Conservation (phyloP, 1,140 invertebrate species). For the Drosophila punjabiensis region DNA sequence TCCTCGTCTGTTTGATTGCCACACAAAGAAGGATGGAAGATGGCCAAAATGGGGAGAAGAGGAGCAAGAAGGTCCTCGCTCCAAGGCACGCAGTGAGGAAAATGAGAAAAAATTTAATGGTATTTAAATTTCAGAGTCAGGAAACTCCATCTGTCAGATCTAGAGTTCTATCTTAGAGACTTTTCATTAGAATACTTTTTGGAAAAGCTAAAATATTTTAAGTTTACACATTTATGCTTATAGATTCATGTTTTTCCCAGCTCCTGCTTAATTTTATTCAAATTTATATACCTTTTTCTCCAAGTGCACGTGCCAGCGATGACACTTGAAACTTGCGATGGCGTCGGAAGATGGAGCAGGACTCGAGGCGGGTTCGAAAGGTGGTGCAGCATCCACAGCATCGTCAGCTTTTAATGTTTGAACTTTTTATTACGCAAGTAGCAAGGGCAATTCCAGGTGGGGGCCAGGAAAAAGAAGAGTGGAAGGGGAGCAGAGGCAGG, state of each 20-base stretch:
- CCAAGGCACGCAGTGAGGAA: slow-evolving; percentile 32
- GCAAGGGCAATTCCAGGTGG: slow-evolving; percentile 27
- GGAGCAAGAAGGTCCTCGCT: slow-evolving; percentile 29
- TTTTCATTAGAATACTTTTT: too few relatives aligned
- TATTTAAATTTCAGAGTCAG: neutral
- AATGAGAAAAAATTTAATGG: neutral
- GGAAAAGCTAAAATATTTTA: too few relatives aligned
- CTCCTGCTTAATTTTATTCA: neutral
- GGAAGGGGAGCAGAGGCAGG: neutral
- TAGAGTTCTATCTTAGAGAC: neutral
- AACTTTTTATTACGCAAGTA: slow-evolving; percentile 79
- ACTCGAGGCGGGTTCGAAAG: slow-evolving; percentile 13
- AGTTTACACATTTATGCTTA: neutral
- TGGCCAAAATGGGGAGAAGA: slow-evolving; percentile 2
- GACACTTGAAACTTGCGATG: slow-evolving; percentile 71
- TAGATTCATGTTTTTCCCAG: accelerated
- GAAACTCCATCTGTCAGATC: neutral
- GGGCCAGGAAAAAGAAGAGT: neutral
- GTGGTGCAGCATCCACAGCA: slow-evolving; percentile 35
- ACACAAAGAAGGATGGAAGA: slow-evolving; percentile 58
- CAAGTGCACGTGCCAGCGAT: slow-evolving; percentile 41
- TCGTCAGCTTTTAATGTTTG: slow-evolving; percentile 76
- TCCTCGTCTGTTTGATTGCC: slow-evolving; percentile 64
- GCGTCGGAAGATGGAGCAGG: slow-evolving; percentile 24
- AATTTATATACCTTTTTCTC: neutral